Percentiles rank a stretch among this genome's conserved stretches.
Conservation (phyloP, 2,888 invertebrate species). For the Neria commutata region DNA sequence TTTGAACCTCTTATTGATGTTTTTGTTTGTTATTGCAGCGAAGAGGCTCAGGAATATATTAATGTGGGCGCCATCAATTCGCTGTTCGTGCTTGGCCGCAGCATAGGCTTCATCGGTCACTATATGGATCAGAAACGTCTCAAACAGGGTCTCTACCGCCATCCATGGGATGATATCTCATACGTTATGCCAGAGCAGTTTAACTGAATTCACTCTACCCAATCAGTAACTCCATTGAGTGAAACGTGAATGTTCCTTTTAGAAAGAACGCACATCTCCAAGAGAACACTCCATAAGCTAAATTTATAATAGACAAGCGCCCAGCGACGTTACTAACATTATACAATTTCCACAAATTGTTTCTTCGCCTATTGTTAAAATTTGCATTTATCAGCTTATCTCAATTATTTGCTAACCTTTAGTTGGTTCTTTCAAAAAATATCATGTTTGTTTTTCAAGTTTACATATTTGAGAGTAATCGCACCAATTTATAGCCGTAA, state of each 20-base stretch:
- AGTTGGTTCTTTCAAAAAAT: not conserved
- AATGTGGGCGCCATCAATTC: conserved; percentile 98
- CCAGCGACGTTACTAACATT: not conserved
- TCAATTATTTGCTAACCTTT: not conserved
- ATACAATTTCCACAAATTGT: not conserved
- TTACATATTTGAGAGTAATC: no score
- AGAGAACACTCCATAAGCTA: conserved; percentile 12
- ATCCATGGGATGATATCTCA: conserved; percentile 98
- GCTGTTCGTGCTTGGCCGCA: conserved; percentile 95
- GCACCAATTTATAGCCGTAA: not conserved
- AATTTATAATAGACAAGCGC: not conserved
- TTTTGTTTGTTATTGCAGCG: conserved; percentile 64
- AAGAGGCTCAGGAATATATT: conserved; percentile 97
- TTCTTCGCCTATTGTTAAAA: not conserved
- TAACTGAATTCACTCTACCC: conserved; percentile 42
- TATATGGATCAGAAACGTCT: conserved; percentile 98
- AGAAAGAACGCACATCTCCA: not conserved
- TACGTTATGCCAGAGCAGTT: conserved; percentile 62
- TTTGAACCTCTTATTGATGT: no score
- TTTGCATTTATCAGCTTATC: conserved; percentile 16
- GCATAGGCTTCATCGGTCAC: conserved; percentile 98
- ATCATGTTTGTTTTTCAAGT: not conserved
- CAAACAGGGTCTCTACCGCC: conserved; percentile 98
- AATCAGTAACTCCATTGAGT: not conserved
- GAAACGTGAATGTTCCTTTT: not conserved